phyloP scores from a whole-genome alignment of 1,140 invertebrate species.

The Xylocopa sonorina region DNA sequence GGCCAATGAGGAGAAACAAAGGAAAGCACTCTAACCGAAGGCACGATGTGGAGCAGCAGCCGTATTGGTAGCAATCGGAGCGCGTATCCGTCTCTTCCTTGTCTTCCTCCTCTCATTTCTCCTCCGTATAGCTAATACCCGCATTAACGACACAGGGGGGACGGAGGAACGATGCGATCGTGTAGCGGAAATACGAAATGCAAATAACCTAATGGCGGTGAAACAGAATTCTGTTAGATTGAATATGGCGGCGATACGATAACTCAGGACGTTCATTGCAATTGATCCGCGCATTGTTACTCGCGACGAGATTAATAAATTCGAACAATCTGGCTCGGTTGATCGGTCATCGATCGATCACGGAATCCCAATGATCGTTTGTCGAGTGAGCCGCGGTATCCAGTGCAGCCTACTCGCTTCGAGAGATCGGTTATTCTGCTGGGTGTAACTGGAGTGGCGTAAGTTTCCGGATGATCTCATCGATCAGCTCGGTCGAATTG shows the following conservation, averaged over 20 bases:
- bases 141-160: too few species aligned
- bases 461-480: constrained; percentile 18
- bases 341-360: constrained; percentile 5
- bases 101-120: too few species aligned
- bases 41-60: too few species aligned
- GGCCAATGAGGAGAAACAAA: too few species aligned
- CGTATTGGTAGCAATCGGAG: too few species aligned
- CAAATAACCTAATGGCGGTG: too few species aligned
- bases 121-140: too few species aligned
- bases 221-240: not conserved
- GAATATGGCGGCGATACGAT: not conserved
- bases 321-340: not conserved
- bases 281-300: not conserved
- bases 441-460: constrained; percentile 15
- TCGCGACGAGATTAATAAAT: constrained; percentile 6
- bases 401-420: not conserved
- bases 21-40: too few species aligned
- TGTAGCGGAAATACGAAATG: too few species aligned
- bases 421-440: constrained; percentile 15
- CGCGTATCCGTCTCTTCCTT: too few species aligned
- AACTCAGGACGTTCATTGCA: not conserved
- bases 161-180: too few species aligned
- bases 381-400: not conserved
- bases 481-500: constrained; percentile 22
- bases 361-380: constrained; percentile 6